Percentiles rank a stretch among this genome's conserved stretches.
Evolutionary conservation across 1,140 invertebrate species (phyloP).

Genomic region (Drosophila dunni): DNA sequence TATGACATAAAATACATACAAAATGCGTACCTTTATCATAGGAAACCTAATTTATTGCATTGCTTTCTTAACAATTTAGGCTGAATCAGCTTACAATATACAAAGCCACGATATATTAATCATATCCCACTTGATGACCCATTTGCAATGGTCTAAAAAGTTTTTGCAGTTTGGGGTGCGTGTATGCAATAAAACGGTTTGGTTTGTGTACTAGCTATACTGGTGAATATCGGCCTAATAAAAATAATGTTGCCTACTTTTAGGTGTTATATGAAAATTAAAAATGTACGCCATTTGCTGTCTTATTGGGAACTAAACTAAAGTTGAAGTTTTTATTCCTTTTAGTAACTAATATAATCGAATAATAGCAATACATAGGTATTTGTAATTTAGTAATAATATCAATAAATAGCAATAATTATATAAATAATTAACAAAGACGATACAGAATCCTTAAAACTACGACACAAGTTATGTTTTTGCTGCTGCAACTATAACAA

Average conservation of each 20-base stretch:
- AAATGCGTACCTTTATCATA: too few relatives aligned
- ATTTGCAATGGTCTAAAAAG: neutral
- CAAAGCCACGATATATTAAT: too few relatives aligned
- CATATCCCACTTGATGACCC: too few relatives aligned
- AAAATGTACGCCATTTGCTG: neutral
- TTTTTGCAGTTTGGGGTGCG: neutral
- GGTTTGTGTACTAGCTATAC: neutral
- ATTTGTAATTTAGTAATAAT: slow-evolving; percentile 36
- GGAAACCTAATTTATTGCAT: too few relatives aligned
- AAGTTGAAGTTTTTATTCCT: slow-evolving; percentile 27
- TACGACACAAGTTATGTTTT: slow-evolving; percentile 22
- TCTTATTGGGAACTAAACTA: slow-evolving; percentile 7
- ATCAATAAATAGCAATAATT: slow-evolving; percentile 53
- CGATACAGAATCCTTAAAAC: slow-evolving; percentile 46
- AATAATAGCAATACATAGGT: slow-evolving; percentile 23
- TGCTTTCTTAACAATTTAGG: too few relatives aligned
- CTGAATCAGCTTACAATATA: too few relatives aligned
- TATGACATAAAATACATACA: too few relatives aligned
- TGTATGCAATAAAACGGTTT: slow-evolving; percentile 6
- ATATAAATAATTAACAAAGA: slow-evolving; percentile 66
- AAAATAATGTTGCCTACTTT: slow-evolving; percentile 1
- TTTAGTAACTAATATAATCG: slow-evolving; percentile 4
- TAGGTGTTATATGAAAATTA: neutral
- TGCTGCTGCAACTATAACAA: slow-evolving; percentile 24
- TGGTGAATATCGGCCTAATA: neutral